Base-by-base conservation (phyloP, 1,140 invertebrate species). In the Aleiodes sp. region DNA sequence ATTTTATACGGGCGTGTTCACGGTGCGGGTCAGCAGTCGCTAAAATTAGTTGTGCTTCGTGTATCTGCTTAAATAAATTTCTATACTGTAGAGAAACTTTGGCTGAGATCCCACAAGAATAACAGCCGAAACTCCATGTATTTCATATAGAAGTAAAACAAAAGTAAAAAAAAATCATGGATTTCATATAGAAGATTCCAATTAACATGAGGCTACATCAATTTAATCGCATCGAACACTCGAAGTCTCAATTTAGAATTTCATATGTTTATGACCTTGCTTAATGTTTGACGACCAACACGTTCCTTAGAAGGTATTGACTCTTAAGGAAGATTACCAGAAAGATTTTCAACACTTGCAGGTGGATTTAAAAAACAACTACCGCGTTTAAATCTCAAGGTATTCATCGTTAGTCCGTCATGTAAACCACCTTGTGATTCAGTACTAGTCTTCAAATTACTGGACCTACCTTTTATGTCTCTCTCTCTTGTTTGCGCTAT, bases 61-160 rank as follows among this genome's bases (percentile, higher is more conserved):
- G 77, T 83, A 83, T 83, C 82, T 82, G 82, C 82, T 80, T 84
- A 84, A 84, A 86, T 84, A 85, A 81, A 81, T 78, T 84, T 80
- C 80, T 79, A 81, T 79, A 68, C 62, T 56, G 16, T 77, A 73
- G 67, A 75, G 73, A 61, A 19, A 28, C 70, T 70, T 82, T 83
- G 83, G 80, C 82, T 79, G 78, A 73, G 81, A 76, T 84, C 77
- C 79, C 29, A 29, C 6, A 19, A 19, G 46, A 6, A 24, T 16
- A 16, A 24, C 21, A 52, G 46, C 46, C 12, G n/a, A n/a, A 6
- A 43, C 39, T 52, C 46, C 46, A 52, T 52, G 46, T 24, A 21
- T 21, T 52, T 52, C 26, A 10, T 52, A 2, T 1, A 9, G 46
- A 24, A 21, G 10, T 2, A 52, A 52, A n/a, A n/a, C n/a, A n/a